Percentiles rank a stretch among this genome's conserved stretches.
Conservation (phyloP, 2,888 invertebrate species). For the Oligia latruncula region DNA sequence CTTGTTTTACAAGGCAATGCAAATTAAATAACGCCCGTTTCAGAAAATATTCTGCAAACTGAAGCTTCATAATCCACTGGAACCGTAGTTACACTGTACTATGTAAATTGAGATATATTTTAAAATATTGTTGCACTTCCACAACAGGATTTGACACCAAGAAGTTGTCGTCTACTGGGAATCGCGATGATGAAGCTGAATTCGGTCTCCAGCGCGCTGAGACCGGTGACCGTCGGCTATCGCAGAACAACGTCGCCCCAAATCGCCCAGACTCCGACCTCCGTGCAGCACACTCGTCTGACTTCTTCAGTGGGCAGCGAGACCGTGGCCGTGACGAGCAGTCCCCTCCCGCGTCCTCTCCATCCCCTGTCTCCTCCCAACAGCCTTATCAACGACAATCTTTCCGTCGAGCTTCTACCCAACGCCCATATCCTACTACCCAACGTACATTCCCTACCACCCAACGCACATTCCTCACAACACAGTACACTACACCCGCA, state of each 20-base stretch:
- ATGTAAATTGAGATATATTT: not conserved
- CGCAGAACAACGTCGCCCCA: slow-evolving; percentile 74
- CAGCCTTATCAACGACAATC: slow-evolving; percentile 73
- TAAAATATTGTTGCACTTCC: slow-evolving; percentile 48
- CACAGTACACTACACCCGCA: slow-evolving; percentile 70
- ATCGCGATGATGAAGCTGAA: slow-evolving; percentile 92
- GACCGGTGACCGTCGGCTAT: slow-evolving; percentile 89
- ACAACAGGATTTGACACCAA: slow-evolving; percentile 91
- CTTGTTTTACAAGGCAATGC: slow-evolving; percentile 21
- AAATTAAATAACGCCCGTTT: slow-evolving; percentile 35
- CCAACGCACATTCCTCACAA: slow-evolving; percentile 73
- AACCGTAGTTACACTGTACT: not conserved
- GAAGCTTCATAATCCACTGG: slow-evolving; percentile 44
- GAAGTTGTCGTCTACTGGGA: slow-evolving; percentile 86
- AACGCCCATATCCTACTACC: slow-evolving; percentile 74
- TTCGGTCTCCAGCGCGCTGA: slow-evolving; percentile 94
- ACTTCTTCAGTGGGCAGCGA: slow-evolving; percentile 92
- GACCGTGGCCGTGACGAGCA: slow-evolving; percentile 87
- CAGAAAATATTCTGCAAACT: slow-evolving; percentile 24
- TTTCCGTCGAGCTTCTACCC: slow-evolving; percentile 83
- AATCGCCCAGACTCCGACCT: slow-evolving; percentile 90
- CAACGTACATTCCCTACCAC: slow-evolving; percentile 75
- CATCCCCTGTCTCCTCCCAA: slow-evolving; percentile 71
- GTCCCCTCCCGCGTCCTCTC: slow-evolving; percentile 71
- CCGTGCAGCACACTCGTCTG: slow-evolving; percentile 93